Conservation (phyloP, 2,113 vertebrate species). For the Prionailurus viverrinus region DNA sequence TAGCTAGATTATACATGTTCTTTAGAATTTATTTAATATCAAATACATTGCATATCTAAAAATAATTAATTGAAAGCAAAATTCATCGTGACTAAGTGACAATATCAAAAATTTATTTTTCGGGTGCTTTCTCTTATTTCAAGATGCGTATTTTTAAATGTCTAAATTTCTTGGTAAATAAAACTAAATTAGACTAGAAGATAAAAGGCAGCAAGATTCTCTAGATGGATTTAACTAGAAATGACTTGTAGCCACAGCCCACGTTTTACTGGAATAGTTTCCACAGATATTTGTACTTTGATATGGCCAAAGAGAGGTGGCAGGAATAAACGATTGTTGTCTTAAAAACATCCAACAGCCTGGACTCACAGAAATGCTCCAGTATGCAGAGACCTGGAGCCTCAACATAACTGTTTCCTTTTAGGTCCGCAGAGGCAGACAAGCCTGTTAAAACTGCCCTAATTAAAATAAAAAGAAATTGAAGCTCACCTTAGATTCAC, state of each 20-base stretch:
- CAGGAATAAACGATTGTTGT: background rate
- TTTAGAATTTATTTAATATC: background rate
- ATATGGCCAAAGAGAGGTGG: background rate
- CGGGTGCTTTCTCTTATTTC: background rate
- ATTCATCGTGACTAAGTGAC: background rate
- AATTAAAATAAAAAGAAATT: background rate
- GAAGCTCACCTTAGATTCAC: background rate
- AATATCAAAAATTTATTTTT: background rate
- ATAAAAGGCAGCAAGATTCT: constrained; percentile 14
- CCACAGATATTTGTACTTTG: background rate
- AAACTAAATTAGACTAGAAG: background rate
- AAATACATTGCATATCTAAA: constrained; percentile 30
- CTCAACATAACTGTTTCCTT: background rate
- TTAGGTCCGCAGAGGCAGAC: background rate
- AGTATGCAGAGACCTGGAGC: background rate
- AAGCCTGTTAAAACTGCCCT: background rate
- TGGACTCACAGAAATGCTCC: background rate
- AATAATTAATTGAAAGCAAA: background rate
- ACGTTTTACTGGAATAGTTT: background rate
- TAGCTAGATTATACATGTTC: background rate
- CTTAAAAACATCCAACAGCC: background rate
- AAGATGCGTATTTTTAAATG: background rate
- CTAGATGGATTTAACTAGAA: background rate
- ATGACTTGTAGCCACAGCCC: background rate
- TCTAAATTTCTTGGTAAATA: background rate